Evolutionary conservation across 2,113 vertebrate species (phyloP).

Genomic region (Bubo bubo): DNA sequence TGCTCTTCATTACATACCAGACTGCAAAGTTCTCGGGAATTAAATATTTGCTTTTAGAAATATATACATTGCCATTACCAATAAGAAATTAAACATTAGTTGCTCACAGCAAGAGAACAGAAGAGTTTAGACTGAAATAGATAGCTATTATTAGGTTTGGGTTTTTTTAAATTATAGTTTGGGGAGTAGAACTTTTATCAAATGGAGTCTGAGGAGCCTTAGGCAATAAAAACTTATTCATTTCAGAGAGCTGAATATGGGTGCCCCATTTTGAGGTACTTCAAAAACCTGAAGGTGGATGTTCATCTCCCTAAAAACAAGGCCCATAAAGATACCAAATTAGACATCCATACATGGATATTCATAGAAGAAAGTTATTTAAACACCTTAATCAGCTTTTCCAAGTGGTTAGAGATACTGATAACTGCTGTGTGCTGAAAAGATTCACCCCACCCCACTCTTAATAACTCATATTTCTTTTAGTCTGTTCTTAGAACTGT

Average conservation of each 20-base stretch:
- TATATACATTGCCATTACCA: not conserved
- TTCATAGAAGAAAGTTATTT: conserved; percentile 16
- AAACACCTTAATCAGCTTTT: conserved; percentile 46
- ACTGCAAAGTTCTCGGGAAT: not conserved
- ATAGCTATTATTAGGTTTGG: not conserved
- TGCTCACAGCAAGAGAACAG: not conserved
- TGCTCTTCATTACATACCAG: not conserved
- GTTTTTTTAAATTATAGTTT: not conserved
- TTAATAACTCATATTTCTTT: conserved; percentile 1
- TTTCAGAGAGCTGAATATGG: not conserved
- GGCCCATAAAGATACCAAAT: not conserved
- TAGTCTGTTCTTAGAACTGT: not conserved
- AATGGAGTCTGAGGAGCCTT: not conserved
- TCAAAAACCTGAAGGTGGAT: not conserved
- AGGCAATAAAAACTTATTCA: not conserved
- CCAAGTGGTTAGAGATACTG: conserved; percentile 16
- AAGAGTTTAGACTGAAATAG: not conserved
- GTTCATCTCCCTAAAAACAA: not conserved
- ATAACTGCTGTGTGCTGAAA: not conserved
- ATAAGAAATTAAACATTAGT: not conserved
- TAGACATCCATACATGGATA: not conserved
- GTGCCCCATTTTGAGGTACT: not conserved
- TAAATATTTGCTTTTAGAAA: not conserved
- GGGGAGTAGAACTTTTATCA: not conserved
- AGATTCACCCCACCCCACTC: not conserved